Percentiles rank a stretch among this genome's conserved stretches.
phyloP scores from a whole-genome alignment of 2,888 invertebrate genomes.

The Achlya flavicornis region DNA sequence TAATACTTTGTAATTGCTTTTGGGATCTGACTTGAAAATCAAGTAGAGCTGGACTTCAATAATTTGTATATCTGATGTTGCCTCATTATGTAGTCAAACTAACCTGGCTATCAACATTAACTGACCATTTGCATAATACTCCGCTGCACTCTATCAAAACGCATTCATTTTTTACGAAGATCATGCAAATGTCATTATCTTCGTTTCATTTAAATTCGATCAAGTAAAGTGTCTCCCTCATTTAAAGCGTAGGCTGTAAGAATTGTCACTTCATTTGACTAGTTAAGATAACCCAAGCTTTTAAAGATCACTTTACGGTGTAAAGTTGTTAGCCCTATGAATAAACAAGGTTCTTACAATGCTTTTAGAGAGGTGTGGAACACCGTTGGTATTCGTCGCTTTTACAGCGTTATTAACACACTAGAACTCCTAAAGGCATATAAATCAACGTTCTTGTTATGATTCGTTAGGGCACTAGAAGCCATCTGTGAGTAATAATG shows the following conservation, averaged over 20 bases:
- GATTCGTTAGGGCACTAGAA: background rate
- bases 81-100: constrained; percentile 51
- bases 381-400: background rate
- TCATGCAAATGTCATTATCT: constrained; percentile 38
- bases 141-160: constrained; percentile 42
- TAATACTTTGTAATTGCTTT: constrained; percentile 73
- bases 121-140: constrained; percentile 49
- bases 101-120: constrained; percentile 47
- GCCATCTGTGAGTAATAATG: constrained; percentile 7
- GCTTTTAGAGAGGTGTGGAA: constrained; percentile 10
- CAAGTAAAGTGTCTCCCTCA: constrained; percentile 50
- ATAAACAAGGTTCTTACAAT: constrained; percentile 36
- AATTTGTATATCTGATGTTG: constrained; percentile 56
- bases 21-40: constrained; percentile 61
- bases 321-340: constrained; percentile 35
- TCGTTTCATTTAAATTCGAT: constrained; percentile 53
- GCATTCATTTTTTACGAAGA: constrained; percentile 39
- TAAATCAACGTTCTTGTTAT: background rate
- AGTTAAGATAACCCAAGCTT: constrained; percentile 58
- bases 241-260: constrained; percentile 48
- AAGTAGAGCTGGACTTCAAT: constrained; percentile 56
- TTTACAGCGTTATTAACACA: background rate
- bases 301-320: constrained; percentile 28
- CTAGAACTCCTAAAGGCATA: background rate
- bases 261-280: constrained; percentile 61